phyloP scores from a whole-genome alignment of 2,113 vertebrate species.

The Ciconia maguari region DNA sequence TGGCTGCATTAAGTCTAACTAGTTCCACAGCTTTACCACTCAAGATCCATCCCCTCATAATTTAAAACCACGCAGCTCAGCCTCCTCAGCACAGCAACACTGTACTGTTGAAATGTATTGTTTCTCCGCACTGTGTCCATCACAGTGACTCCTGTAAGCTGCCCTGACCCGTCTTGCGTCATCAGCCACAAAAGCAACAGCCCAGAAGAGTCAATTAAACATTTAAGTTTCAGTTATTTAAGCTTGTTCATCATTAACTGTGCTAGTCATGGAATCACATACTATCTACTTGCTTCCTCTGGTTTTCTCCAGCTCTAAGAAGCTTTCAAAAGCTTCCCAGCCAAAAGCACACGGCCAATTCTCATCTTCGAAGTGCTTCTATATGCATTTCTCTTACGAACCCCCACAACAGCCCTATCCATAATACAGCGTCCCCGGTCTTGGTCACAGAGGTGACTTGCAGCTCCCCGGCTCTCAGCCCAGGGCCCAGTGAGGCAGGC shows the following conservation, averaged over 20 bases:
- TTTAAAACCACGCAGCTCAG: not conserved
- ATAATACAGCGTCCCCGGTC: rapidly evolving
- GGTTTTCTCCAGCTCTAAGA: not conserved
- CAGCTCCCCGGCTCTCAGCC: no score
- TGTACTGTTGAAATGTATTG: rapidly evolving
- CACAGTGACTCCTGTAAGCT: no score
- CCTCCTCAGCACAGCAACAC: not conserved
- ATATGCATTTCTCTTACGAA: rapidly evolving
- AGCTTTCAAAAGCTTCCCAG: not conserved
- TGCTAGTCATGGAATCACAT: not conserved
- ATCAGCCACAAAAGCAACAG: not conserved
- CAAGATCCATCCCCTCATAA: not conserved
- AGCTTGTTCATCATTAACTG: not conserved
- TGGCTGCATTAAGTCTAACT: not conserved
- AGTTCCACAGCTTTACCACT: not conserved
- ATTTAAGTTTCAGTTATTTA: not conserved
- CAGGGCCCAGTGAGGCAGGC: no score
- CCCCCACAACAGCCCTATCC: not conserved
- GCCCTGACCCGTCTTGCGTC: not conserved
- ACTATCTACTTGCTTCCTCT: not conserved
- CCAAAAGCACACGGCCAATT: rapidly evolving
- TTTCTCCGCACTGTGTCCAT: not conserved
- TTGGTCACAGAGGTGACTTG: rapidly evolving
- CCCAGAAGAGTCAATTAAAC: not conserved
- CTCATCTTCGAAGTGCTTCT: rapidly evolving